These are phyloP conservation scores for Lithodes maja DNA, from an alignment of 2,888 invertebrate species.

Conservation along the genomic window DNA sequence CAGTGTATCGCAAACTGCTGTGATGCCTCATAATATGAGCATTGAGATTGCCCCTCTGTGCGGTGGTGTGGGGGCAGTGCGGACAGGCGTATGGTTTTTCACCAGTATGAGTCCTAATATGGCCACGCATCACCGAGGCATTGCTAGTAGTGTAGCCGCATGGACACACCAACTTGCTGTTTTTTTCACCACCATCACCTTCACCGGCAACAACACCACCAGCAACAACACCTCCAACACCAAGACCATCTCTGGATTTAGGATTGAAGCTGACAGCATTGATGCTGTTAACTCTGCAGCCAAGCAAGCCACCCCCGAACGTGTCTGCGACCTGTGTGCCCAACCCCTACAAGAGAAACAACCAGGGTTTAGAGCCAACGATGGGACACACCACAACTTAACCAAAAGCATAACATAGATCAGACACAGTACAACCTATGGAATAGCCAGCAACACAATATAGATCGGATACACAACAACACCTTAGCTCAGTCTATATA, in stretches of 20 bases:
- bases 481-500: no score
- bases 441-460: no score
- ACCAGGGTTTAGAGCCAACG: conserved; percentile 35
- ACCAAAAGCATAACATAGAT: neutral
- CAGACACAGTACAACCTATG: no score
- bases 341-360: conserved; percentile 44
- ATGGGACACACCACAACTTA: conserved; percentile 3
- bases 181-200: neutral
- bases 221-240: neutral
- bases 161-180: conserved; percentile 33
- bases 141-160: conserved; percentile 42
- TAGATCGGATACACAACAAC: no score
- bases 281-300: conserved; percentile 5
- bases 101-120: conserved; percentile 39
- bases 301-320: conserved; percentile 20
- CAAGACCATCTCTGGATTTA: neutral
- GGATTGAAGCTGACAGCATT: neutral
- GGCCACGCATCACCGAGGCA: conserved; percentile 38
- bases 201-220: neutral
- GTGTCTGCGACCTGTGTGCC: neutral
- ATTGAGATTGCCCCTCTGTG: conserved; percentile 43
- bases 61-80: conserved; percentile 34
- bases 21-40: conserved; percentile 11
- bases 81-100: conserved; percentile 38
- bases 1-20: no score